Evolutionary conservation across 2,113 vertebrate species (phyloP).

Genomic region (Cisticola juncidis): DNA sequence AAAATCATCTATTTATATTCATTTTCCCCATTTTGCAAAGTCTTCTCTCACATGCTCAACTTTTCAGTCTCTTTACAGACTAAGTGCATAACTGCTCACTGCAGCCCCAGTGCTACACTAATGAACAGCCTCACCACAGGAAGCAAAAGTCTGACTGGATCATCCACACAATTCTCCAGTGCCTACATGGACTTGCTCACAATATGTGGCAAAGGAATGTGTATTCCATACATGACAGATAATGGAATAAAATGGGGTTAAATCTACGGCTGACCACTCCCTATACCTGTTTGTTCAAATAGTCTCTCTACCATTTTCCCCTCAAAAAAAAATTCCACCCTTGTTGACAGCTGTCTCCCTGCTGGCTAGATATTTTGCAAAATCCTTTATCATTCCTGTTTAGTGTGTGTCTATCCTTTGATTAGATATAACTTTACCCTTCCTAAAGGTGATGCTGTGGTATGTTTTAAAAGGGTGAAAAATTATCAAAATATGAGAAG

Average conservation of each 20-base stretch:
- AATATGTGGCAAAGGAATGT: not conserved
- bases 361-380: not conserved
- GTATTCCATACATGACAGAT: not conserved
- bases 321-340: not conserved
- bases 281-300: not conserved
- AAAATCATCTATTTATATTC: not conserved
- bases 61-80: not conserved
- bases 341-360: not conserved
- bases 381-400: not conserved
- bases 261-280: not conserved
- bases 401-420: not conserved
- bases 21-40: not conserved
- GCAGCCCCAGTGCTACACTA: not conserved
- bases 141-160: not conserved
- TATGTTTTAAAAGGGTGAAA: not conserved
- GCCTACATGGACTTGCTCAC: not conserved
- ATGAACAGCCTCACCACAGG: not conserved
- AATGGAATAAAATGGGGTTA: not conserved
- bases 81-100: accelerated
- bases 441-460: not conserved
- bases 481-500: not conserved
- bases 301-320: not conserved
- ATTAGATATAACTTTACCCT: not conserved
- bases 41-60: not conserved
- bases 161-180: not conserved